Percentiles rank a stretch among this genome's conserved stretches.
These are phyloP conservation scores for Lutjanus campechanus DNA, from an alignment of 2,797 vertebrate species.

Conservation along the genomic window DNA sequence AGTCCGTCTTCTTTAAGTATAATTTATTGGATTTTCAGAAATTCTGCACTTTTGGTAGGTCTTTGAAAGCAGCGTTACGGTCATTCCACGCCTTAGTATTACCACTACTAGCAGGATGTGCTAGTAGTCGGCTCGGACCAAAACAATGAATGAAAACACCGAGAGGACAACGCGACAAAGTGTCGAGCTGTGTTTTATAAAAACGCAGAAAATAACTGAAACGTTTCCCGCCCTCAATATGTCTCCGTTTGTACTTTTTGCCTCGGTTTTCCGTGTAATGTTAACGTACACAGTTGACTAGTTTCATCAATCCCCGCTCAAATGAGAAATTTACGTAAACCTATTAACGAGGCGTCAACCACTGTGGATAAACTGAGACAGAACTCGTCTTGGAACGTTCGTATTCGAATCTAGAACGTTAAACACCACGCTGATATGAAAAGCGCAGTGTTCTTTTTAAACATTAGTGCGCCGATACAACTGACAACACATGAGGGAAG, in stretches of 20 bases:
- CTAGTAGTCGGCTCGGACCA: slow-evolving; percentile 28
- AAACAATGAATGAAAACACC: slow-evolving; percentile 54
- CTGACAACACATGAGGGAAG: slow-evolving; percentile 37
- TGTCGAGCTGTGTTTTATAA: fast-evolving
- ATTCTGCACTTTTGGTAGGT: background rate
- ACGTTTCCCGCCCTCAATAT: too few relatives aligned
- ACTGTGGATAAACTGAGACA: background rate
- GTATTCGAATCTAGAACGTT: fast-evolving
- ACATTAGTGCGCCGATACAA: slow-evolving; percentile 6
- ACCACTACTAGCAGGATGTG: background rate
- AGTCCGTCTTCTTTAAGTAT: fast-evolving
- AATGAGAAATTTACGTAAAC: slow-evolving; percentile 6
- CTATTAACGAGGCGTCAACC: background rate
- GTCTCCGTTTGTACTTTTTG: background rate
- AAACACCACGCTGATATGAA: fast-evolving
- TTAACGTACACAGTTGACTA: background rate
- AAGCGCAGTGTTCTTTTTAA: background rate
- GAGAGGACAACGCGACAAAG: fast-evolving
- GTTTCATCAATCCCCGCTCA: slow-evolving; percentile 36
- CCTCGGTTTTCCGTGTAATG: too few relatives aligned
- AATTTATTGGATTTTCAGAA: background rate
- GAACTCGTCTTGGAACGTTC: fast-evolving
- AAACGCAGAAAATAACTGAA: background rate
- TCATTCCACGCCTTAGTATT: slow-evolving; percentile 10
- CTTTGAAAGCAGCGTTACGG: slow-evolving; percentile 51